Evolutionary conservation across 1,140 invertebrate genomes (phyloP), one percentile per base, ranked within the genome.

Genomic region (Ectropis grisescens): DNA sequence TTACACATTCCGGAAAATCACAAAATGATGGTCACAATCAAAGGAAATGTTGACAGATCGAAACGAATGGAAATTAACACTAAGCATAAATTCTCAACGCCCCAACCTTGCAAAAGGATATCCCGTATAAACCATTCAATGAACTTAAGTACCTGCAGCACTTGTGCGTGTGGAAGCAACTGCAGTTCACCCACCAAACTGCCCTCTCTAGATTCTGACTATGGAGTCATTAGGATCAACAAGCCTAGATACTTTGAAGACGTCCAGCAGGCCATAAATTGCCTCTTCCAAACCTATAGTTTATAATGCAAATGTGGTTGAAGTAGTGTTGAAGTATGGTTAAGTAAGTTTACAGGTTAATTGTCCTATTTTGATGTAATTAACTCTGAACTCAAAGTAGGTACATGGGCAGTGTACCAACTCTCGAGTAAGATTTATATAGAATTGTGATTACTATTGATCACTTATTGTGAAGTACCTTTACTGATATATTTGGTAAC

Each of bases 191-290:
- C 29, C 11, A 34, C 47, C 10, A 6, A 58, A 10, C 15, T 69
- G 23, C 82, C 82, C 1, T 53, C 72, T 2, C 36, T 75, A 2
- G 74, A 83, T 33, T 74, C 74, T 0, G 70, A 82, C 36, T 83
- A 80, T 33, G 82, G 80, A 0, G 71, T 82, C 8, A 29, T 29
- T 1, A 58, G 65, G 29, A 54, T 51, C 1, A 54, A 79, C 29
- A 74, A 67, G 12, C 79, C 74, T 1, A 57, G 60, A 25, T 81
- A 81, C 38, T 83, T 83, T 33, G 58, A 72, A 35, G 72, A 82
- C 25, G 59, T 79, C 1, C 53, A 74, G 27, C 57, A 79, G 51
- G 82, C 75, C 4, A 82, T 83, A 11, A 57, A 47, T 50, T 68
- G 62, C 33, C 48, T 83, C 4, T 81, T 80, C 50, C 41, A 53